These are phyloP conservation scores for Nothobranchius furzeri DNA, from an alignment of 2,113 vertebrate genomes.

Conservation along the genomic window DNA sequence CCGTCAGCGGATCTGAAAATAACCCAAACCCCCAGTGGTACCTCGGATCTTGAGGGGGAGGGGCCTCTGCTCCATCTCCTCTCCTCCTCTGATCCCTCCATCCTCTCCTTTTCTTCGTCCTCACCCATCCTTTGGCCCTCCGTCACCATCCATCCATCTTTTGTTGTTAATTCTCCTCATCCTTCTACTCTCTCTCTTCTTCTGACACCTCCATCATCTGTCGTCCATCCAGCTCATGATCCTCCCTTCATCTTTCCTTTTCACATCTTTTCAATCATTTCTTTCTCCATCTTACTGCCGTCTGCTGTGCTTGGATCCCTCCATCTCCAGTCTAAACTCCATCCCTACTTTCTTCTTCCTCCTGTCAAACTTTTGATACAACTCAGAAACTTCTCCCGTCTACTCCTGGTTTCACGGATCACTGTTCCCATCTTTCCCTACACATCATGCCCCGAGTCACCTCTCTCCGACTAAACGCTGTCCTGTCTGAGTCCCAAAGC, in stretches of 20 bases:
- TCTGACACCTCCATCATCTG: background rate
- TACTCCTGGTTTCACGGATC: background rate
- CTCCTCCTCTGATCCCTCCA: background rate
- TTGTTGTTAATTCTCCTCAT: slow-evolving; percentile 5
- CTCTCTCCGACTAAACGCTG: too few relatives aligned
- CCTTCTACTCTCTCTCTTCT: background rate
- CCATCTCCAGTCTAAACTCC: background rate
- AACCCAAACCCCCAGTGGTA: slow-evolving; percentile 18
- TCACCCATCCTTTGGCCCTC: slow-evolving; percentile 7
- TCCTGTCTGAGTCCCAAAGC: too few relatives aligned
- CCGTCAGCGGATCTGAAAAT: slow-evolving; percentile 41
- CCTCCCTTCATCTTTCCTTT: background rate
- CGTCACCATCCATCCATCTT: background rate
- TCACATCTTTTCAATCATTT: background rate
- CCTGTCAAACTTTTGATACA: slow-evolving; percentile 1
- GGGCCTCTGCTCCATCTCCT: too few relatives aligned
- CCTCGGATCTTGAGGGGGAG: slow-evolving; percentile 42
- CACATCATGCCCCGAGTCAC: background rate
- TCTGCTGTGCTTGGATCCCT: background rate
- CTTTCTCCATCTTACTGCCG: background rate
- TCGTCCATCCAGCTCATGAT: slow-evolving; percentile 6
- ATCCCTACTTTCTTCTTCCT: background rate
- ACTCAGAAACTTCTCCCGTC: too few relatives aligned
- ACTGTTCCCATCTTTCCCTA: background rate
- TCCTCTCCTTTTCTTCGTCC: background rate